Evolutionary conservation across 23 tunicate genomes (phyloP), one percentile per base, ranked within the genome.

Genomic region (Corella eumyota): DNA sequence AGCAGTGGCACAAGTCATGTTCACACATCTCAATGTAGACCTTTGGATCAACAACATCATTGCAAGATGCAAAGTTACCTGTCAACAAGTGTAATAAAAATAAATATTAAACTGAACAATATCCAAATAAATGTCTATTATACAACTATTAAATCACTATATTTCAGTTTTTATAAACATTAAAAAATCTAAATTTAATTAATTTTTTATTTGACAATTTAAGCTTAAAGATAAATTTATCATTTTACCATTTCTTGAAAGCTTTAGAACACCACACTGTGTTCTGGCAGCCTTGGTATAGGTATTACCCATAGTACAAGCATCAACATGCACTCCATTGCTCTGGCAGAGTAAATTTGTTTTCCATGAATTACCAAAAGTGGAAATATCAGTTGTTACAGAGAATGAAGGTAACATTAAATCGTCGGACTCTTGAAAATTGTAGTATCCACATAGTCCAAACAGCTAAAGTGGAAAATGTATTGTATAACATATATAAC

Each of bases 321-420:
- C 81, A 33, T 82, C 76, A 0, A 82, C 63, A 51, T 64, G 50
- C 20, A 67, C 23, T 5, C 90, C 90, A 21, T 51, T 56, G 3
- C 26, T 61, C 19, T 32, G 50, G 45, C 92, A 82, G n/a, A 56
- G n/a, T 25, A 58, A 32, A 50, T 72, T 44, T 4, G 72, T 76
- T 32, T 69, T 75, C 94, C 94, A 84, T 1, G 83, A 50, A 25
- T 76, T 80, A 26, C 94, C 94, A 48, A 84, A 84, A 69, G 69
- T 73, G 32, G 73, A 60, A 4, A 30, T 63, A 36, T 64, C 49
- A 30, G 40, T 33, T 2, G 73, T 76, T 19, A 56, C 47, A 31
- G 34, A 40, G 3, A 66, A 67, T 17, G 72, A 51, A 21, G 94
- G 94, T 25, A 84, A 66, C 30, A 62, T 76, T 17, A 75, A 66